Percentiles rank a stretch among this genome's conserved stretches.
Conservation (phyloP, 2,797 vertebrate genomes). For the Squalus acanthias region DNA sequence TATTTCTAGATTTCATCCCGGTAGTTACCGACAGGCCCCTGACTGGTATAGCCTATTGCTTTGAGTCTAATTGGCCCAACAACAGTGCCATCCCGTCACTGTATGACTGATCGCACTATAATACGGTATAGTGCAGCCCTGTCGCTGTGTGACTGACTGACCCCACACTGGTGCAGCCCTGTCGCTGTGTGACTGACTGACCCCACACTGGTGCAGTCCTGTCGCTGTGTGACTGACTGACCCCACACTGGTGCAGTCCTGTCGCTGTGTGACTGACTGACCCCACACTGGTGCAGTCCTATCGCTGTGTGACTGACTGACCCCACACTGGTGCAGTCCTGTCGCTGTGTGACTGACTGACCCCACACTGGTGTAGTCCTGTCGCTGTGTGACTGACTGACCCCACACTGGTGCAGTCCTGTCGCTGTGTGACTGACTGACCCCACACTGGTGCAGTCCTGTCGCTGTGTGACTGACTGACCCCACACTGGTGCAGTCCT, state of each 20-base stretch:
- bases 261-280: neutral
- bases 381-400: neutral
- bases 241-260: neutral
- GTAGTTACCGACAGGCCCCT: neutral
- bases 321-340: neutral
- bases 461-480: neutral
- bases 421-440: neutral
- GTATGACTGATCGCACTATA: neutral
- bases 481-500: neutral
- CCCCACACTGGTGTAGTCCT: neutral
- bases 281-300: too few relatives aligned
- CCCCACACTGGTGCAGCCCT: neutral
- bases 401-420: neutral
- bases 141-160: neutral
- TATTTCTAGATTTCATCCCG: neutral
- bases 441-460: neutral
- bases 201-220: neutral
- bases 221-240: neutral
- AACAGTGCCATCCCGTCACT: neutral
- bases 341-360: neutral
- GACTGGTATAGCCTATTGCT: neutral
- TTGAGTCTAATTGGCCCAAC: neutral
- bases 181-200: neutral
- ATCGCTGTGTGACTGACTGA: neutral
- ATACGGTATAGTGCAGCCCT: neutral